These are phyloP conservation scores for Pseudochirops corinnae DNA, from an alignment of 2,797 vertebrate genomes.

Conservation along the genomic window DNA sequence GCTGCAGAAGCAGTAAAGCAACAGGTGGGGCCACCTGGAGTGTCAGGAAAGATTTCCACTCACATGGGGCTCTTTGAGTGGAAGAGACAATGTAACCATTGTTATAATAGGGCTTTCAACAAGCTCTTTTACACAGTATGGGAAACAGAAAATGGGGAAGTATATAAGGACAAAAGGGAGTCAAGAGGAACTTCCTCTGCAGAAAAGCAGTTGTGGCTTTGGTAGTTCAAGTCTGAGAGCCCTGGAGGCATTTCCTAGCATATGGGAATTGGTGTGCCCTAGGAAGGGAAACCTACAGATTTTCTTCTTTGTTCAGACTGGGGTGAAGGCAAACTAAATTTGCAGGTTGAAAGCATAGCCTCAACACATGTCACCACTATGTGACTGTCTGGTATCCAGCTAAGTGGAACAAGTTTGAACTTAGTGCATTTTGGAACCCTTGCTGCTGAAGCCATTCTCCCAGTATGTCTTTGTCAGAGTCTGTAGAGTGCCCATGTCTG, in stretches of 20 bases:
- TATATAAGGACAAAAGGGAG: background rate
- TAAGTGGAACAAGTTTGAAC: background rate
- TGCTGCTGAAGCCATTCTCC: background rate
- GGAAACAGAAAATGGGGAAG: background rate
- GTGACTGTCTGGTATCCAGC: background rate
- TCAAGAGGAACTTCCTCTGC: background rate
- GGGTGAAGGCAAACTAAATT: background rate
- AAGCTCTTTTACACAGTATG: background rate
- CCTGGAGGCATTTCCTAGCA: background rate
- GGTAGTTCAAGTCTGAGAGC: background rate
- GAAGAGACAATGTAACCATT: background rate
- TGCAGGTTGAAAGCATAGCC: background rate
- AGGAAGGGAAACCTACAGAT: background rate
- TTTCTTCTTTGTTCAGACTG: background rate
- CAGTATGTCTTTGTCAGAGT: background rate
- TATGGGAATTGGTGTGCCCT: background rate
- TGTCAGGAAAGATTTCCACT: background rate
- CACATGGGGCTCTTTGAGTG: background rate
- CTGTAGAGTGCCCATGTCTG: no score
- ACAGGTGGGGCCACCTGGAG: background rate
- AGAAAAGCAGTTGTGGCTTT: background rate
- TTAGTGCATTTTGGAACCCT: background rate
- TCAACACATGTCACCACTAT: background rate
- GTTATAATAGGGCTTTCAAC: background rate
- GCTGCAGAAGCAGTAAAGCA: background rate